Percentiles rank a stretch among this genome's conserved stretches.
Conservation (phyloP, 2,113 vertebrate genomes). For the Pomatorhinus ruficollis region DNA sequence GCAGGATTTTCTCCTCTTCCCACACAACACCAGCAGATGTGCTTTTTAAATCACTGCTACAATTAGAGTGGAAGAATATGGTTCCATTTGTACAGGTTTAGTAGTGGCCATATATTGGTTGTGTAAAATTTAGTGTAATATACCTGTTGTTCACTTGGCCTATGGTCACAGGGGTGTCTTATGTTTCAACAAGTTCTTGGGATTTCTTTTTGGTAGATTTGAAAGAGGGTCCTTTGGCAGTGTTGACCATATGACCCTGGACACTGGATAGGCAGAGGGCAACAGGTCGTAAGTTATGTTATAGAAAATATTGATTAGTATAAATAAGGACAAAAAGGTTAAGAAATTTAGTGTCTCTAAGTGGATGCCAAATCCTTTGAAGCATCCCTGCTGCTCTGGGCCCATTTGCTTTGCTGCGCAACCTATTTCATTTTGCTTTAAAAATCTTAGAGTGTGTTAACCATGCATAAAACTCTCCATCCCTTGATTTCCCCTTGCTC, state of each 20-base stretch:
- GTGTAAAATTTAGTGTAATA: not conserved
- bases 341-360: not conserved
- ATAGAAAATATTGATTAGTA: not conserved
- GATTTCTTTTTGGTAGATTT: not conserved
- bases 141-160: not conserved
- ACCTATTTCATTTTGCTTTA: not conserved
- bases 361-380: not conserved
- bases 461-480: not conserved
- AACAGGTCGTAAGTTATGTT: not conserved
- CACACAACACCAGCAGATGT: not conserved
- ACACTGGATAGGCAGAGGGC: not conserved
- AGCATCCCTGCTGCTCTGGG: not conserved
- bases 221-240: not conserved
- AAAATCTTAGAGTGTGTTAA: not conserved
- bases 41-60: not conserved
- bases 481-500: not conserved
- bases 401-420: not conserved
- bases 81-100: not conserved
- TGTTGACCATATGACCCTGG: not conserved
- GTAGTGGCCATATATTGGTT: not conserved
- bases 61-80: not conserved
- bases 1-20: slow-evolving; percentile 6
- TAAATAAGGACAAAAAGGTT: not conserved
- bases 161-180: not conserved
- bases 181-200: not conserved